Evolutionary conservation across 2,113 vertebrate genomes (phyloP), one percentile per base, ranked within the genome.

Genomic region (Oreochromis aureus): DNA sequence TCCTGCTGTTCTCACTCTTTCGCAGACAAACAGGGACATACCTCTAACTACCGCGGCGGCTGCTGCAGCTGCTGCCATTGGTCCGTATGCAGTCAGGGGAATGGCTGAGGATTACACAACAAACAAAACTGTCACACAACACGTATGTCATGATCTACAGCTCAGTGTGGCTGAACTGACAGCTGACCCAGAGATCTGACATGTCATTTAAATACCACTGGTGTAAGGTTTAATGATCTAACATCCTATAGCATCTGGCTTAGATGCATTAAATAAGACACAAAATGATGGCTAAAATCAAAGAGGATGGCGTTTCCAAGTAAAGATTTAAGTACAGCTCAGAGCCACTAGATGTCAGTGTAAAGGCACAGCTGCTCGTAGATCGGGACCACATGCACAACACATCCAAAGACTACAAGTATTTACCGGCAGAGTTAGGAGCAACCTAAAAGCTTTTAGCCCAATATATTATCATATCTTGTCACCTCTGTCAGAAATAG

Each of bases 31-130:
- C 84, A 83, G 69, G 85, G 39, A 91, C 84, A 6, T 88, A 97
- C 96, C 98, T 97, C 98, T 97, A 95, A 99, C 98, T 94, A 99
- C 98, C 9, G 98, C 98, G 0, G 98, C 98, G 0, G 98, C 98
- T 0, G 98, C 73, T 53, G 73, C 73, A 98, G 98, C 98, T 0
- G 98, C 98, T 0, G 98, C 98, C 98, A 99, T 99, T 41, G 98
- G 98, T 96, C 98, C 98, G 4, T 99, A 99, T 4, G 98, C 98
- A 81, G 98, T 99, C 96, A 99, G 97, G 82, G 98, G 98, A 88
- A 99, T 99, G 82, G 98, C 98, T 99, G 94, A 91, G 53, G 96
- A 89, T 84, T 34, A 86, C n/a, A 92, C 34, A 84, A 92, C 59
- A 92, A 18, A 88, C 18, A 24, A 73, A 41, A 86, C 90, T 48